phyloP scores from a whole-genome alignment of 1,140 invertebrate species.

The Aethina tumida region DNA sequence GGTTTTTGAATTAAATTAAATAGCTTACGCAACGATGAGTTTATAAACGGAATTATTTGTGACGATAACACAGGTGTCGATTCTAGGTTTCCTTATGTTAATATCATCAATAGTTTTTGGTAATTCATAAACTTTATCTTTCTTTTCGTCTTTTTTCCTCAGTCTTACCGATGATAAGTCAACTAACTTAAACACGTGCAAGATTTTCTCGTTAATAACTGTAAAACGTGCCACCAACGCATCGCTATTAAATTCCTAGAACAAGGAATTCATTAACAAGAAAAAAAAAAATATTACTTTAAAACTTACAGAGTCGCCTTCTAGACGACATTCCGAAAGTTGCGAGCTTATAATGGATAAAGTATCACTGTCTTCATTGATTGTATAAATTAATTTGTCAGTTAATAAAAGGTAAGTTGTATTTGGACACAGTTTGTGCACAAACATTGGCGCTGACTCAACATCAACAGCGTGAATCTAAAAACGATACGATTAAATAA shows the following conservation, averaged over 20 bases:
- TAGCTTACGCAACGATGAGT: slow-evolving; percentile 49
- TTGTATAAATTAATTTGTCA: slow-evolving; percentile 50
- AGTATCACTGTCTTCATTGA: slow-evolving; percentile 39
- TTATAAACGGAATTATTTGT: slow-evolving; percentile 60
- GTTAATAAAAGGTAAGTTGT: slow-evolving; percentile 47
- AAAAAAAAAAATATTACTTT: neutral
- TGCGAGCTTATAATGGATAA: slow-evolving; percentile 50
- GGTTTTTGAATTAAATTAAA: no score
- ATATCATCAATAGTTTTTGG: slow-evolving; percentile 42
- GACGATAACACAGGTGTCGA: slow-evolving; percentile 61
- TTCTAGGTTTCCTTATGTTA: slow-evolving; percentile 39
- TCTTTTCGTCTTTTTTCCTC: slow-evolving; percentile 25
- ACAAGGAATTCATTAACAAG: slow-evolving; percentile 13
- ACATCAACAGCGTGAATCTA: slow-evolving; percentile 54
- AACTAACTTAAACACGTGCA: slow-evolving; percentile 38
- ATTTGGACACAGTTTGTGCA: slow-evolving; percentile 55
- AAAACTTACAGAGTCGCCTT: slow-evolving; percentile 42
- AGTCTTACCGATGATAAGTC: slow-evolving; percentile 31
- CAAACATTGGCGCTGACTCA: slow-evolving; percentile 52
- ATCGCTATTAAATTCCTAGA: slow-evolving; percentile 44
- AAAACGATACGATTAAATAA: slow-evolving; percentile 20
- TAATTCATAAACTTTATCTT: slow-evolving; percentile 34
- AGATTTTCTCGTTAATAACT: slow-evolving; percentile 42
- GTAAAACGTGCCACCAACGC: slow-evolving; percentile 44
- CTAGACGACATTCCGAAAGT: slow-evolving; percentile 47